Evolutionary conservation across 2,113 vertebrate species (phyloP).

Genomic region (Typhlomys cinereus): DNA sequence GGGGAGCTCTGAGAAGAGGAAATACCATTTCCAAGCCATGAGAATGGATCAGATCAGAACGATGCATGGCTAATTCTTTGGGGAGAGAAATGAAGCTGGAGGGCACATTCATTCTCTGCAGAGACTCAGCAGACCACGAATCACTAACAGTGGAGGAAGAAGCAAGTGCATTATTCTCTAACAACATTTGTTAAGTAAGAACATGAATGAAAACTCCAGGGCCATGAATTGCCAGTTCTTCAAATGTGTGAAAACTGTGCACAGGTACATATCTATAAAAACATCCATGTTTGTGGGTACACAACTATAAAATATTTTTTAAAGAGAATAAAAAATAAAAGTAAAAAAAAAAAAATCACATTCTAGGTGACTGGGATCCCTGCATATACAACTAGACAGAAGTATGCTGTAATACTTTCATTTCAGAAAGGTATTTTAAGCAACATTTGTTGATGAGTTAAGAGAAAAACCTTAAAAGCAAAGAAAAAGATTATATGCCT

Average conservation of each 20-base stretch:
- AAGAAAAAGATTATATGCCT: neutral
- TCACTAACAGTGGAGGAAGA: neutral
- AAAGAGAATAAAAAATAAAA: constrained; percentile 10
- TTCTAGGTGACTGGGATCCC: neutral
- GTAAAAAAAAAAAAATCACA: neutral
- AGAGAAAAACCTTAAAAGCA: constrained; percentile 6
- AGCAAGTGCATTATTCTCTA: neutral
- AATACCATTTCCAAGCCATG: neutral
- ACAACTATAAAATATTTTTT: neutral
- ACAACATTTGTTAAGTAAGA: constrained; percentile 24
- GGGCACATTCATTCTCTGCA: neutral
- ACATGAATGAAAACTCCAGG: neutral
- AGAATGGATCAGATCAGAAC: neutral
- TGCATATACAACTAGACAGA: neutral
- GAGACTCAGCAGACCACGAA: neutral
- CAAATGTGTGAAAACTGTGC: neutral
- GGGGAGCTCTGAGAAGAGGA: neutral
- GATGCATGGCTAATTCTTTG: neutral
- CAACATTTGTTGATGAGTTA: neutral
- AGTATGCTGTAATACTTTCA: neutral
- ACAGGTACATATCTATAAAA: neutral
- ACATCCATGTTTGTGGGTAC: neutral
- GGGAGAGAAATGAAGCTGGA: neutral
- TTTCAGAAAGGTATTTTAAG: constrained; percentile 9
- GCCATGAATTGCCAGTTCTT: neutral